Evolutionary conservation across 2,888 invertebrate species (phyloP), one percentile per base, ranked within the genome.

Genomic region (Euspilapteryx auroguttella): DNA sequence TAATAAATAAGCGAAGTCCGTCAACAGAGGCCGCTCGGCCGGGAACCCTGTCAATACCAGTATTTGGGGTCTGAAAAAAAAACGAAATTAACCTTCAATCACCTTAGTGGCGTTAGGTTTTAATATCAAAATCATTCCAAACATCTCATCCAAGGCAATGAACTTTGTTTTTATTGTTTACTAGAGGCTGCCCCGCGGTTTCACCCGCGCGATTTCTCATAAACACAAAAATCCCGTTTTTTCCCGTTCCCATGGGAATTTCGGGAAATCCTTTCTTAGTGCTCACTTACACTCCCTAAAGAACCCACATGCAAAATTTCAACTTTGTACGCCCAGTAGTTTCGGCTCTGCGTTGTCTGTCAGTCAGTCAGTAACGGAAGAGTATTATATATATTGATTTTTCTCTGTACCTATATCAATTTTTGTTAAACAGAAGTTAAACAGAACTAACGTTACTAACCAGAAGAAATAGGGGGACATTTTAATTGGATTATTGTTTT

Each of bases 1-100:
- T 29, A 99, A 81, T 34, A 90, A 83, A 51, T 93, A 86, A 0
- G 91, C 89, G 59, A 98, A 94, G 55, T 98, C 94, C 0, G 97
- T 86, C 2, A 99, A 77, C 1, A 92, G 83, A 0, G 95, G 93
- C 24, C 98, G 77, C 27, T 89, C 83, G 28, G 86, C 89, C 0
- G 98, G 97, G 58, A 88, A 82, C 0, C 97, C 97, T 2, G 89
- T 87, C 30, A 99, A 68, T 12, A 96, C 92, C 33, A 98, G 65
- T 33, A 92, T 86, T 61, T 91, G 87, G 2, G 76, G 76, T 34
- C 71, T 73, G 44, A 1, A 34, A 34, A 8, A 12, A 23, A 23
- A 23, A 28, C 21, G n/a, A n/a, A n/a, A n/a, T n/a, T n/a, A n/a
- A n/a, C n/a, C n/a, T n/a, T n/a, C n/a, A n/a, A n/a, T n/a, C n/a